These are phyloP conservation scores for Galagoides demidoff DNA, from an alignment of 2,797 vertebrate genomes.

Conservation along the genomic window DNA sequence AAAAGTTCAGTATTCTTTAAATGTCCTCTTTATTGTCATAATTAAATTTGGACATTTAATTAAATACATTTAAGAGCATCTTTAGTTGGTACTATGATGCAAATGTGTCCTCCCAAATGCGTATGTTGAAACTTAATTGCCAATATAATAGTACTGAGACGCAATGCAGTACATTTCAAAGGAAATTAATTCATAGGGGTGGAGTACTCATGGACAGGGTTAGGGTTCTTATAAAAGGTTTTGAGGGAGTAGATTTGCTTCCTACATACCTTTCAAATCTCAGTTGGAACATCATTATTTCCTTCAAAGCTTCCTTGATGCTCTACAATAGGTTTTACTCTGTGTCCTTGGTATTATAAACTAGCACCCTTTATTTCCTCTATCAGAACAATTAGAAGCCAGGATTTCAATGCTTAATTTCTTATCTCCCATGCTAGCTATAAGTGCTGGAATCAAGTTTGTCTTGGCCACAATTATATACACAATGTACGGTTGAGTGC, in stretches of 20 bases:
- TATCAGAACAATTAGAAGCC: background rate
- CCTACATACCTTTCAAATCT: background rate
- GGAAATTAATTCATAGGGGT: background rate
- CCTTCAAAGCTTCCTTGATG: background rate
- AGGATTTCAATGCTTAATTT: background rate
- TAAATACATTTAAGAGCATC: constrained; percentile 45
- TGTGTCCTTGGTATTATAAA: background rate
- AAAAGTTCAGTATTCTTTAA: constrained; percentile 2
- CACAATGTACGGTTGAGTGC: background rate
- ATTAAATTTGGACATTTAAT: constrained; percentile 21
- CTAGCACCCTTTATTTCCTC: background rate
- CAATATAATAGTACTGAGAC: background rate
- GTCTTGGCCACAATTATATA: background rate
- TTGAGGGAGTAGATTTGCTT: background rate
- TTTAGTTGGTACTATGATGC: background rate
- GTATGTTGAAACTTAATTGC: background rate
- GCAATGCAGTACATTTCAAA: background rate
- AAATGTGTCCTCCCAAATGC: background rate
- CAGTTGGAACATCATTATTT: background rate
- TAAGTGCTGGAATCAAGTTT: background rate
- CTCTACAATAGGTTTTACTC: background rate
- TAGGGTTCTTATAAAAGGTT: background rate
- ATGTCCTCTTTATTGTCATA: background rate
- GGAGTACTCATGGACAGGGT: background rate
- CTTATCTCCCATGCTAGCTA: background rate